Evolutionary conservation across 1,140 invertebrate species (phyloP), one percentile per base, ranked within the genome.

Genomic region (Probaryconus sp.): DNA sequence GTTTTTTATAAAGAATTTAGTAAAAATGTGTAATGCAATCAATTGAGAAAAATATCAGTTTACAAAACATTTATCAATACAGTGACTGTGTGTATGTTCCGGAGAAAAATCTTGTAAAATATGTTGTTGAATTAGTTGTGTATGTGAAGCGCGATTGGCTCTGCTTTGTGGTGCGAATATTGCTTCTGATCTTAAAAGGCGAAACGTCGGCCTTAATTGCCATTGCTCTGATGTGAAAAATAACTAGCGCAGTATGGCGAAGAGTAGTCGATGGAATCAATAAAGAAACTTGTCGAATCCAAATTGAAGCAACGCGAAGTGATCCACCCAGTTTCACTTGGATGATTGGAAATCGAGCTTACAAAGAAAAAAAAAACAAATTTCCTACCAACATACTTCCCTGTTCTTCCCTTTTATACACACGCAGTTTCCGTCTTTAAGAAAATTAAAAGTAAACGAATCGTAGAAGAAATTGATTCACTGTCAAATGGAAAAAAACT

Each of bases 231-330:
- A 67, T 61, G 63, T 74, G 56, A 67, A 68, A 74, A 67, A 74
- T 74, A 47, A 67, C 63, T 63, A 33, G 26, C 35, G 56, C 56
- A 47, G 42, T 24, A 48, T 43, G 68, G 50, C 43, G 18, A 33
- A 17, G 45, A 51, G 30, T 17, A 18, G 50, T n/a, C 58, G 71
- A 42, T 21, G 63, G 55, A 71, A 75, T 78, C 71, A 71, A 78
- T 78, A 63, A 60, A 67, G 50, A 75, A 71, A 64, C 76, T 60
- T 74, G 67, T 71, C 53, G 68, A 45, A n/a, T 69, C 51, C 45
- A 72, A 73, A 78, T 78, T 78, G 56, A 75, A 78, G 68, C 56
- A 65, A 74, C 61, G 53, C 35, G 45, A 67, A 53, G 58, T 53
- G 40, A 64, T 55, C 53, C 37, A 37, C 0, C 45, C 42, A 53